Evolutionary conservation across 2,888 invertebrate species (phyloP).

Genomic region (Cephus runcator): DNA sequence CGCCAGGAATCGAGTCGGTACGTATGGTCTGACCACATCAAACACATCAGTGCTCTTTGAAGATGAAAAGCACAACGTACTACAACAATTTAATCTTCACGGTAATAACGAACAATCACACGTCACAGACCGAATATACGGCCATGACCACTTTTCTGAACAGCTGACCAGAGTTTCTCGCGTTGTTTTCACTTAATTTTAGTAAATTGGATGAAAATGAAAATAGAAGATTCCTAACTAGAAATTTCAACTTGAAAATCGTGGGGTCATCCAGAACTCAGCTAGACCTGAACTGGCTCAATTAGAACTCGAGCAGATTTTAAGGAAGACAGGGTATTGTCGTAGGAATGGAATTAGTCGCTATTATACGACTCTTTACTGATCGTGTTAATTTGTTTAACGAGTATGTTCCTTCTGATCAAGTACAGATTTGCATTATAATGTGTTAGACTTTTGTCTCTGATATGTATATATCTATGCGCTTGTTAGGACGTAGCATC

Average conservation of each 20-base stretch:
- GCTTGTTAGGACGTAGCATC: neutral
- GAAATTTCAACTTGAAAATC: too few relatives aligned
- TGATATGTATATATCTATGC: neutral
- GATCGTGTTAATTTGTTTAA: too few relatives aligned
- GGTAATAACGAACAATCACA: slow-evolving; percentile 38
- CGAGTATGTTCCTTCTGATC: too few relatives aligned
- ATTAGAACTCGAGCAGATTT: too few relatives aligned
- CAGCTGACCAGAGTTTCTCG: neutral
- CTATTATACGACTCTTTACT: too few relatives aligned
- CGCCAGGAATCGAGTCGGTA: slow-evolving; percentile 24
- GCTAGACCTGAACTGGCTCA: too few relatives aligned
- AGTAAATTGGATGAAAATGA: neutral
- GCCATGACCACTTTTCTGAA: slow-evolving; percentile 11
- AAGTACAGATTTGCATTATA: too few relatives aligned
- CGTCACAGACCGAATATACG: slow-evolving; percentile 18
- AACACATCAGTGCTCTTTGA: slow-evolving; percentile 50
- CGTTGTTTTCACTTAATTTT: neutral
- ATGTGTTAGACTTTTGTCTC: neutral
- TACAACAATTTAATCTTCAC: slow-evolving; percentile 53
- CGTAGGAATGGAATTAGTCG: too few relatives aligned
- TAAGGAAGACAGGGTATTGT: too few relatives aligned
- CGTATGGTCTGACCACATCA: slow-evolving; percentile 46
- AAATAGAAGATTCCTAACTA: neutral
- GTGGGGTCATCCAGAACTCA: too few relatives aligned
- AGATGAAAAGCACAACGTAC: slow-evolving; percentile 49